These are phyloP conservation scores for Phymatocera aterrima DNA, from an alignment of 2,888 invertebrate genomes.

Conservation along the genomic window DNA sequence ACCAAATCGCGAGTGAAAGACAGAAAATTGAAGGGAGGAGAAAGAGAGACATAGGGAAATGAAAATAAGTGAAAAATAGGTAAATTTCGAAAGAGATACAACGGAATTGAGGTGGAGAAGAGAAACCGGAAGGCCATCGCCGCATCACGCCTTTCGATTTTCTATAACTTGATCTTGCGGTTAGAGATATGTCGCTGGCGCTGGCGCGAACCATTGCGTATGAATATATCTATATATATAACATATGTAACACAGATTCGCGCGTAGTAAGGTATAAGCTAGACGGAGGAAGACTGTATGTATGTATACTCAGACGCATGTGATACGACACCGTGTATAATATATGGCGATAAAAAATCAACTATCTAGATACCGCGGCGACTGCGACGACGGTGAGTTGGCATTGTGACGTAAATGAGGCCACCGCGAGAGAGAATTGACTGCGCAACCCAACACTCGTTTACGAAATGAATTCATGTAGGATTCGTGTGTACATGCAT, in stretches of 20 bases:
- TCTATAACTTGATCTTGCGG: too few relatives aligned
- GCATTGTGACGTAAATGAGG: constrained; percentile 43
- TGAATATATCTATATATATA: too few relatives aligned
- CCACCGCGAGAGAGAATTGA: neutral
- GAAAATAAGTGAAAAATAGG: neutral
- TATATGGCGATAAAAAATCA: neutral
- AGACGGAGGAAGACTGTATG: neutral
- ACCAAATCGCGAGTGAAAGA: neutral
- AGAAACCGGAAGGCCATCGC: neutral
- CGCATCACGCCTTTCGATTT: neutral
- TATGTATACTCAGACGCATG: too few relatives aligned
- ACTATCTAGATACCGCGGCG: neutral
- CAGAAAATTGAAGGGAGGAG: neutral
- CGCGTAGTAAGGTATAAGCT: neutral
- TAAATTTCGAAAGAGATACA: neutral
- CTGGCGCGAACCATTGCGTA: too few relatives aligned
- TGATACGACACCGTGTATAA: too few relatives aligned
- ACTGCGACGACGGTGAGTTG: constrained; percentile 24
- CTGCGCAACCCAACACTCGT: constrained; percentile 14
- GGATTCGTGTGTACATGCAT: neutral
- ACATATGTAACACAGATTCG: too few relatives aligned
- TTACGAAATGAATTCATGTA: constrained; percentile 6
- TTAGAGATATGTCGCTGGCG: too few relatives aligned
- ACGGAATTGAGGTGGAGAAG: neutral
- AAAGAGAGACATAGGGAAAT: neutral